A percentile compares a stretch with the other conserved stretches of the same genome.
Conservation (phyloP, 2,113 vertebrate genomes). For the Carollia perspicillata region DNA sequence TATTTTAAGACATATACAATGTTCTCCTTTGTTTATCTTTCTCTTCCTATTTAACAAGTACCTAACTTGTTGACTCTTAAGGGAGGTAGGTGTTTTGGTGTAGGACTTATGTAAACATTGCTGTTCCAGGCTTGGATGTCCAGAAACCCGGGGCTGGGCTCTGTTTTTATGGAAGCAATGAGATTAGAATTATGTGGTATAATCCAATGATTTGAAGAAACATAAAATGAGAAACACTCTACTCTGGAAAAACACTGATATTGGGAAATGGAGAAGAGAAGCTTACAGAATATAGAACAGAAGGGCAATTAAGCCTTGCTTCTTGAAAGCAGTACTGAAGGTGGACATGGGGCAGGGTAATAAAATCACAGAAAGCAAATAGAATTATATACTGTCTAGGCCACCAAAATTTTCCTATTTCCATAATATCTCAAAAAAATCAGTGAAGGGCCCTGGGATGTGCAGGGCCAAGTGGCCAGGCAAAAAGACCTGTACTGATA, state of each 20-base stretch:
- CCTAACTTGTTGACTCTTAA: not conserved
- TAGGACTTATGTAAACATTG: not conserved
- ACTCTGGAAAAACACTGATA: not conserved
- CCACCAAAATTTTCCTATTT: not conserved
- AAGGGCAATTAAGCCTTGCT: not conserved
- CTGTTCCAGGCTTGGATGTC: not conserved
- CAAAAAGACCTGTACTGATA: not conserved
- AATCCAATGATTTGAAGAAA: not conserved
- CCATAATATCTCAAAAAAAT: not conserved
- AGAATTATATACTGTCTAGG: not conserved
- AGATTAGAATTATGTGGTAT: not conserved
- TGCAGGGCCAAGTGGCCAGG: fast-evolving
- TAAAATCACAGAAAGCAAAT: not conserved
- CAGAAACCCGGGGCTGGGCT: not conserved
- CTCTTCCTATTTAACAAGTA: not conserved
- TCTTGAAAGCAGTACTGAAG: not conserved
- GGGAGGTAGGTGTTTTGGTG: not conserved
- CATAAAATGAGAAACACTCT: not conserved
- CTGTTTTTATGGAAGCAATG: not conserved
- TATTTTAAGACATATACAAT: not conserved
- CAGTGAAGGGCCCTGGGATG: not conserved
- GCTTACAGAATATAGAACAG: not conserved
- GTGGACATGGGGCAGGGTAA: fast-evolving
- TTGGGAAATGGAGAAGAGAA: not conserved
- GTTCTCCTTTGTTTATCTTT: not conserved